Evolutionary conservation across 2,888 invertebrate genomes (phyloP), one percentile per base, ranked within the genome.

Genomic region (Cryptocephalus moraei): DNA sequence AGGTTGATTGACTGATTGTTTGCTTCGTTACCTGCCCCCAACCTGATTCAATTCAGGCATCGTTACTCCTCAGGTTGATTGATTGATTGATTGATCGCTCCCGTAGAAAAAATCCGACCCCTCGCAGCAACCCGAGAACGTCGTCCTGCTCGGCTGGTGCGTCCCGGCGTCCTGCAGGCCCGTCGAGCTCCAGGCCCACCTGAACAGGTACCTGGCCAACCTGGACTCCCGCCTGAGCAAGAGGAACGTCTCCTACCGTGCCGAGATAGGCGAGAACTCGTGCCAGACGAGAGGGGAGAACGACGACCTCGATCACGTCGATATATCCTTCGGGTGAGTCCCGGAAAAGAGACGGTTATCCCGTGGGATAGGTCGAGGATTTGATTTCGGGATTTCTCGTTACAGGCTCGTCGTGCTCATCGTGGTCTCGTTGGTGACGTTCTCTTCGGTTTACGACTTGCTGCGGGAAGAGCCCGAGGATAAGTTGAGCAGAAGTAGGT

Each of bases 201-300:
- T 64, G 8, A 58, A 61, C 22, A 45, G 48, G 11, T 59, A 63
- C 43, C 40, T 62, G 11, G 39, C 53, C 22, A 48, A 49, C 2
- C 50, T 56, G 1, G 61, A 61, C 47, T 61, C 63, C 47, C 72
- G 69, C 2, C 53, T 67, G 13, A 51, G 56, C 62, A 44, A 51
- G 42, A 36, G 55, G 9, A 62, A 62, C 48, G 58, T 62, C 8
- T 53, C 56, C 10, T 62, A 58, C 44, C 33, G 47, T n/a, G 48
- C 60, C 2, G 13, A 49, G 8, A 48, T 62, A 8, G 50, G 45
- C 6, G 59, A 57, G 9, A 48, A 48, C 13, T 53, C 48, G 41
- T 62, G 62, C 47, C 62, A 62, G 46, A 51, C 43, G 33, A 48
- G 56, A 44, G 49, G 43, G 8, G 57, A 60, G 36, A 51, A 53